phyloP scores from a whole-genome alignment of 2,797 vertebrate species.

The Poeciliopsis gracilis region DNA sequence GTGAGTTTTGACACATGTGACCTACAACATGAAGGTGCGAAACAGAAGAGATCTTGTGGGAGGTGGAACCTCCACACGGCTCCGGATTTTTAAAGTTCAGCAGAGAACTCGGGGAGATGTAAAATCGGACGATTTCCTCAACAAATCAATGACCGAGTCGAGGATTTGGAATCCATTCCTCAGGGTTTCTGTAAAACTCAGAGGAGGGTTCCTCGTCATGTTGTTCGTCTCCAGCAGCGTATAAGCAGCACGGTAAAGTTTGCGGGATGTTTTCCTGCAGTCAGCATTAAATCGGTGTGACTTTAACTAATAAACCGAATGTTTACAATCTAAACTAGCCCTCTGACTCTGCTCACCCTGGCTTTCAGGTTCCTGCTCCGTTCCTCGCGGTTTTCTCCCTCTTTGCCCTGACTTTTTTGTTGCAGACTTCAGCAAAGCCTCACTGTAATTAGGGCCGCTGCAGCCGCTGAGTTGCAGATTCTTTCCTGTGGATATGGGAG shows the following conservation, averaged over 20 bases:
- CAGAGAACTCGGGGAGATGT: not conserved
- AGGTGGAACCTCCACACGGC: not conserved
- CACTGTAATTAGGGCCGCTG: slow-evolving; percentile 81
- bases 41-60: not conserved
- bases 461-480: slow-evolving; percentile 84
- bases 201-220: not conserved
- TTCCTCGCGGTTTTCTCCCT: slow-evolving; percentile 34
- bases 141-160: not conserved
- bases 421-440: slow-evolving; percentile 84
- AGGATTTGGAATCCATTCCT: not conserved
- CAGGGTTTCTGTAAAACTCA: not conserved
- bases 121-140: not conserved
- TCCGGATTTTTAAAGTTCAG: not conserved
- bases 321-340: slow-evolving; percentile 65
- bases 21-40: not conserved
- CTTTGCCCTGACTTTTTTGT: slow-evolving; percentile 63
- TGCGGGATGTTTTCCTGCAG: slow-evolving; percentile 35
- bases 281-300: slow-evolving; percentile 55
- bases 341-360: slow-evolving; percentile 24
- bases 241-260: not conserved
- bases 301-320: slow-evolving; percentile 59
- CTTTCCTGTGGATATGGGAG: slow-evolving; percentile 73
- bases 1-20: not conserved
- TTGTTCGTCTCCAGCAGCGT: not conserved
- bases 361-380: slow-evolving; percentile 19